A percentile compares a stretch with the other conserved stretches of the same genome.
phyloP scores from a whole-genome alignment of 2,113 vertebrate genomes.

The Lepidothrix coronata region DNA sequence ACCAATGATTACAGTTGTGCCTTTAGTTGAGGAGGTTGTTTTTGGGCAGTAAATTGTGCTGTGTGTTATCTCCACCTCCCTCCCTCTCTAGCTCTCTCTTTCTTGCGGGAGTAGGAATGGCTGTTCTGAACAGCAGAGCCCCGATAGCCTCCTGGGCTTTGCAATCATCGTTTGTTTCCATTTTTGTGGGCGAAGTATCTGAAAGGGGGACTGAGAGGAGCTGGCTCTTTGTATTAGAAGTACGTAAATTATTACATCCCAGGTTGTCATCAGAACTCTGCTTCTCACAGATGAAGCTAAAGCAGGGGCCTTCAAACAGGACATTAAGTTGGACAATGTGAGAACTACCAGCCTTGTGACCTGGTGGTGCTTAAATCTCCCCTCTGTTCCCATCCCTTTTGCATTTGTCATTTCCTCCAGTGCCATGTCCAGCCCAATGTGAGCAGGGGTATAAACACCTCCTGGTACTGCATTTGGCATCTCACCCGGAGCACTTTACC shows the following conservation, averaged over 20 bases:
- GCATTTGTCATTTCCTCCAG: neutral
- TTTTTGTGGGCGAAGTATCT: neutral
- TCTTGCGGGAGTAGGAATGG: neutral
- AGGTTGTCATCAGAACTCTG: neutral
- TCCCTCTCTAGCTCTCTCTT: neutral
- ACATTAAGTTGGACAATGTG: neutral
- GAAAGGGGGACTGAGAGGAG: neutral
- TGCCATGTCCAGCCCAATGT: accelerated
- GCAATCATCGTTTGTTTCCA: neutral
- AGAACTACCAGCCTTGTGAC: neutral
- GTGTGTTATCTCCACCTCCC: slow-evolving; percentile 9
- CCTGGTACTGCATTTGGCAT: accelerated
- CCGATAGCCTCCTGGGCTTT: neutral
- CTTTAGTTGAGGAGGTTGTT: slow-evolving; percentile 59
- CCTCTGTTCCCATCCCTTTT: neutral
- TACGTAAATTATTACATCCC: neutral
- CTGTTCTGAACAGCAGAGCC: slow-evolving; percentile 10
- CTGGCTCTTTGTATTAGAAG: neutral
- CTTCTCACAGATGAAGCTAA: neutral
- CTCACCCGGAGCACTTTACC: neutral
- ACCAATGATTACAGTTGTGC: slow-evolving; percentile 25
- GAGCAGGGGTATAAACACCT: neutral
- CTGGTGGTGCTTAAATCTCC: neutral
- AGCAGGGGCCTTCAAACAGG: neutral
- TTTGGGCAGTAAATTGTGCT: slow-evolving; percentile 56